A percentile compares a stretch with the other conserved stretches of the same genome.
Evolutionary conservation across 2,797 vertebrate species (phyloP).

Genomic region (Babyrousa celebensis): DNA sequence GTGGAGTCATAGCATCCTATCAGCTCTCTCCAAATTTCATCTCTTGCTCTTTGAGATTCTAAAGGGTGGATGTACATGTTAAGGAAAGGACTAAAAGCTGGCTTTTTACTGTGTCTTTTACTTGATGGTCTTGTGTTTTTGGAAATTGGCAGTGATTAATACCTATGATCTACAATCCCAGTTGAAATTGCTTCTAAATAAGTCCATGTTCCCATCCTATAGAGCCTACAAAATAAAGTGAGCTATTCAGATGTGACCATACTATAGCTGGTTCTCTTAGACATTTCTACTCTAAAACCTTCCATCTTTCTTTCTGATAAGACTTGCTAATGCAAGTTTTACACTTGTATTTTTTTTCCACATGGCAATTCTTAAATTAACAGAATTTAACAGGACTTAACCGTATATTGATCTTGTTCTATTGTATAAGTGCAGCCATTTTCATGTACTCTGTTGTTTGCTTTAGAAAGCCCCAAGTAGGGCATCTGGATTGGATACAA

Average conservation of each 20-base stretch:
- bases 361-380: not conserved
- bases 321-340: conserved; percentile 6
- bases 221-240: conserved; percentile 5
- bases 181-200: conserved; percentile 35
- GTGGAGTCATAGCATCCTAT: not conserved
- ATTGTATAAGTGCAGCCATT: not conserved
- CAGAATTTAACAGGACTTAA: not conserved
- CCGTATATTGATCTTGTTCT: not conserved
- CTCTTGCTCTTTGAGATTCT: not conserved
- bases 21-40: not conserved
- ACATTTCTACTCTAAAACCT: not conserved
- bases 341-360: not conserved
- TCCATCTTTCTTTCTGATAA: not conserved
- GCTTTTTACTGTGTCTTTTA: not conserved
- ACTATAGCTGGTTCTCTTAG: not conserved
- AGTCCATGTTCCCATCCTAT: not conserved
- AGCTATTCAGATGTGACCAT: not conserved
- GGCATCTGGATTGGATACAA: not conserved
- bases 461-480: not conserved
- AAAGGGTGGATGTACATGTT: not conserved
- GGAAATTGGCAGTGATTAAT: not conserved
- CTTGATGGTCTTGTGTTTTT: not conserved
- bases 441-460: not conserved
- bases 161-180: not conserved
- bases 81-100: not conserved